These are phyloP conservation scores for Temnothorax ravouxi DNA, from an alignment of 2,888 invertebrate species.

Conservation along the genomic window DNA sequence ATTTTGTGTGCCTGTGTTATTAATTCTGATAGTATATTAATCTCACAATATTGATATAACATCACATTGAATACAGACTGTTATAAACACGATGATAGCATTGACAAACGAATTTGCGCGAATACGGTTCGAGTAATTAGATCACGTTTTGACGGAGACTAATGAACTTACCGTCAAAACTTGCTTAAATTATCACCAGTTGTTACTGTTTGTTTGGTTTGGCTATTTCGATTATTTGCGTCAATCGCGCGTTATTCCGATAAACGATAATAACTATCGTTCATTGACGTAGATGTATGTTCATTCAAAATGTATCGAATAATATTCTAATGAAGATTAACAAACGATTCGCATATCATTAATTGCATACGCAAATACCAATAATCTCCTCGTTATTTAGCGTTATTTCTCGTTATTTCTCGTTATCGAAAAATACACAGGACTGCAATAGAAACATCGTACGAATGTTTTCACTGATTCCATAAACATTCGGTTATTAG, in stretches of 20 bases:
- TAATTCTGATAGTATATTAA: constrained; percentile 4
- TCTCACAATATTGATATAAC: not conserved
- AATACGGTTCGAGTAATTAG: constrained; percentile 35
- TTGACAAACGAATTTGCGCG: constrained; percentile 6
- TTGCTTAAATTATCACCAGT: constrained; percentile 47
- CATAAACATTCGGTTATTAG: not conserved
- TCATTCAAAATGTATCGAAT: constrained; percentile 4
- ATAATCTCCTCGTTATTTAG: not conserved
- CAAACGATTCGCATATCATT: constrained; percentile 4
- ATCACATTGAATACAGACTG: constrained; percentile 7
- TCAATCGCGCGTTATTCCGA: constrained; percentile 21
- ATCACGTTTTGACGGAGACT: constrained; percentile 44
- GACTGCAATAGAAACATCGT: not conserved
- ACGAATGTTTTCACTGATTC: not conserved
- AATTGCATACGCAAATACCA: constrained; percentile 2
- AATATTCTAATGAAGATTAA: constrained; percentile 38
- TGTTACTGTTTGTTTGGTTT: constrained; percentile 10
- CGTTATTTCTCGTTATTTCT: not conserved
- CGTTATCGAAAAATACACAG: constrained; percentile 7
- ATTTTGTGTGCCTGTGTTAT: no score
- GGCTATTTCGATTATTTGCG: constrained; percentile 31
- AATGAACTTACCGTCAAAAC: constrained; percentile 43
- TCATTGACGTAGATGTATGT: not conserved
- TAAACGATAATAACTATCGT: constrained; percentile 28
- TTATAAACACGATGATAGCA: not conserved